A percentile compares a stretch with the other conserved stretches of the same genome.
These are phyloP conservation scores for Petrolisthes cinctipes DNA, from an alignment of 2,888 invertebrate genomes.

Conservation along the genomic window DNA sequence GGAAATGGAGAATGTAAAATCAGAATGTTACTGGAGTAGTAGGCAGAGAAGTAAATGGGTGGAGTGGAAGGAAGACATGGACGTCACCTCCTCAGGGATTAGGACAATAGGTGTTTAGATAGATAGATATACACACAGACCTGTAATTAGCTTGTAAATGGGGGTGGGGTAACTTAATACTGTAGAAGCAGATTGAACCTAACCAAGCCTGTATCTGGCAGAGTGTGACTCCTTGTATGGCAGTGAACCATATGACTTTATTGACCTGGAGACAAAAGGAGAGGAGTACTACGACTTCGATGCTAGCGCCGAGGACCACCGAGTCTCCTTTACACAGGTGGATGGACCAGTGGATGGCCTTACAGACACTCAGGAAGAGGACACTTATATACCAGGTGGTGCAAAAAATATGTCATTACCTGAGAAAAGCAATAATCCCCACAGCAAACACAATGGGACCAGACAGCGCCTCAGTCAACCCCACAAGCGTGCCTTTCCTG, in stretches of 20 bases:
- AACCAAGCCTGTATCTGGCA: not conserved
- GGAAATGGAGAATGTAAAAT: no score
- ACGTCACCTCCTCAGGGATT: no score
- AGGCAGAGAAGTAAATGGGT: no score
- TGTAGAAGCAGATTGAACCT: no score
- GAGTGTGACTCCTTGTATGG: constrained; percentile 20
- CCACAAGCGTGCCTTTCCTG: not conserved
- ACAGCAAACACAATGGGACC: not conserved
- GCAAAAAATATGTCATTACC: not conserved
- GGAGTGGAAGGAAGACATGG: no score
- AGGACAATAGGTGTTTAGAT: not conserved
- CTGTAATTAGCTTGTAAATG: no score
- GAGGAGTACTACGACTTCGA: constrained; percentile 30
- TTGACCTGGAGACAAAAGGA: constrained; percentile 25
- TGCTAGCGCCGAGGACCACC: constrained; percentile 22
- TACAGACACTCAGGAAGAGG: not conserved
- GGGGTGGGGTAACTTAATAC: no score
- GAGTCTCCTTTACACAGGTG: constrained; percentile 21
- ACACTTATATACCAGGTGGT: not conserved
- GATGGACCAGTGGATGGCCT: constrained; percentile 8
- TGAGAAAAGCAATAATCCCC: not conserved
- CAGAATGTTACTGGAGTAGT: no score
- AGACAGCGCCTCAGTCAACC: constrained; percentile 2
- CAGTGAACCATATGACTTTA: constrained; percentile 16
- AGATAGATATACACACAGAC: not conserved